Conservation (phyloP, 2,113 vertebrate genomes). For the Microcebus jonahi region DNA sequence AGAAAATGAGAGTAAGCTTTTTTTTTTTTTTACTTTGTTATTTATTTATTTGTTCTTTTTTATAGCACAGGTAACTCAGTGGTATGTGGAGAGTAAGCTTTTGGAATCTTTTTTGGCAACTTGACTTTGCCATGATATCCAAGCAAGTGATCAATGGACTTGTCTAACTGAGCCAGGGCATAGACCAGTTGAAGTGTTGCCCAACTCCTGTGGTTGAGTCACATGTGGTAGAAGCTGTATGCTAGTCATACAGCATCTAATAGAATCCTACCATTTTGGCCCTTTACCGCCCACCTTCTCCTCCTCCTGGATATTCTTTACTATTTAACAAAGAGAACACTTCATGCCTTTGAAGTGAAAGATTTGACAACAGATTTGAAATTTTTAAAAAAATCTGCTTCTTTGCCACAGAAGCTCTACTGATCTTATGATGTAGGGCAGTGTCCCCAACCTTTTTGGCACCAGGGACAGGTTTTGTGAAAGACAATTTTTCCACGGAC, state of each 20-base stretch:
- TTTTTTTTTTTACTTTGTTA: too few relatives aligned
- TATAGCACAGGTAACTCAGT: too few relatives aligned
- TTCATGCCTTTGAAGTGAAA: constrained; percentile 36
- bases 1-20: neutral
- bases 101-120: neutral
- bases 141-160: neutral
- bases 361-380: neutral
- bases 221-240: neutral
- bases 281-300: neutral
- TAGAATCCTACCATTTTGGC: neutral
- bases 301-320: neutral
- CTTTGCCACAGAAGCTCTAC: neutral
- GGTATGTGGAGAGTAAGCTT: neutral
- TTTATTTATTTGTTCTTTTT: too few relatives aligned
- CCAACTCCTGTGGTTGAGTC: neutral
- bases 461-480: too few relatives aligned
- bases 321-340: neutral
- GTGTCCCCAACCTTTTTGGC: too few relatives aligned
- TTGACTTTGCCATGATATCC: neutral
- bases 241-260: neutral
- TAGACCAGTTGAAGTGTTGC: neutral
- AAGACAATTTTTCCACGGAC: too few relatives aligned
- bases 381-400: neutral
- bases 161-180: neutral
- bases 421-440: neutral